phyloP scores from a whole-genome alignment of 2,888 invertebrate genomes.

The Atrina japonica region DNA sequence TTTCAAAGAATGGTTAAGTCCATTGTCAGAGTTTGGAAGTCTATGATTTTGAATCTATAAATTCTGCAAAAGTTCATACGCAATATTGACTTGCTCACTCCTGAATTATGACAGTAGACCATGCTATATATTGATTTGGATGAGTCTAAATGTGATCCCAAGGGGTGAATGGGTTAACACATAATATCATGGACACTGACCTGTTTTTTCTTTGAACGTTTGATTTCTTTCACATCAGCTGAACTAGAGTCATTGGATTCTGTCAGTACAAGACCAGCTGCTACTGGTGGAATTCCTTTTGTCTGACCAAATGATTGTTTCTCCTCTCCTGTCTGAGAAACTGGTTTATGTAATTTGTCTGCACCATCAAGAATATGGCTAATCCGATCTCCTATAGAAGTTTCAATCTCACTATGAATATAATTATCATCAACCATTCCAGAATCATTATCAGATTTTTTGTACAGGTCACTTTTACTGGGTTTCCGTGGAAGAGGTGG shows the following conservation, averaged over 20 bases:
- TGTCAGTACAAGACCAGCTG: background rate
- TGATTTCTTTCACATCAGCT: slow-evolving; percentile 7
- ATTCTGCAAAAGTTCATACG: too few species aligned
- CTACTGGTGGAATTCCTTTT: background rate
- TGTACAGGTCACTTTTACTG: slow-evolving; percentile 31
- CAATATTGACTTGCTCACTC: too few species aligned
- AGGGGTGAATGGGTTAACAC: too few species aligned
- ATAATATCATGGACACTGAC: too few species aligned
- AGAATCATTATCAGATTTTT: slow-evolving; percentile 22
- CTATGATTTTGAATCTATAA: too few species aligned
- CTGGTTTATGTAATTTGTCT: background rate
- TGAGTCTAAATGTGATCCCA: too few species aligned
- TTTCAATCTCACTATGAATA: slow-evolving; percentile 20
- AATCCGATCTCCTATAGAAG: slow-evolving; percentile 3
- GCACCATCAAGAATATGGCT: background rate
- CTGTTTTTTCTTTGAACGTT: slow-evolving; percentile 33
- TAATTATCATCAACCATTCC: slow-evolving; percentile 29
- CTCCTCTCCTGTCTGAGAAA: background rate
- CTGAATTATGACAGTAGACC: too few species aligned
- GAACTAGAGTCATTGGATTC: slow-evolving; percentile 20
- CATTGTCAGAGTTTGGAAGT: too few species aligned
- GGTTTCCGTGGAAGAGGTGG: slow-evolving; percentile 58
- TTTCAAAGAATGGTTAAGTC: too few species aligned
- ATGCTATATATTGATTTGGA: too few species aligned
- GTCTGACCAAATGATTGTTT: background rate